phyloP scores from a whole-genome alignment of 1,140 invertebrate genomes.

The Bombus sibiricus region DNA sequence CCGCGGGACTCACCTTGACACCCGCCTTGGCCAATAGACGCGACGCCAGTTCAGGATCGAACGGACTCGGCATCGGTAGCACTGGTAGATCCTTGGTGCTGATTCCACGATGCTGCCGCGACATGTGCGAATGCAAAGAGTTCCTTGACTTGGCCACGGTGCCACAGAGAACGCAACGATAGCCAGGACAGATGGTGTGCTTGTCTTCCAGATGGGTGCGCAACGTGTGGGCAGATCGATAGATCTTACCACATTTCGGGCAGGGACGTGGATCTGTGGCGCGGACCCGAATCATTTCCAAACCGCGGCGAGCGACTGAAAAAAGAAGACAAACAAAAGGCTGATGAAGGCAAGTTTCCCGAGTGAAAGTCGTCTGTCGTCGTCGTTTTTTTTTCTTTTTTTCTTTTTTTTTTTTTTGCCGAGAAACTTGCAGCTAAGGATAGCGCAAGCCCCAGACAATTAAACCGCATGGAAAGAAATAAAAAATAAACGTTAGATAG shows the following conservation, averaged over 20 bases:
- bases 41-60: conserved; percentile 92
- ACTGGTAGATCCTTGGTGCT: conserved; percentile 96
- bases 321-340: conserved; percentile 65
- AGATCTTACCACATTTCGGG: conserved; percentile 96
- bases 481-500: neutral
- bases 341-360: conserved; percentile 20
- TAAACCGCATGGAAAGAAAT: neutral
- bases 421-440: neutral
- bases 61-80: conserved; percentile 94
- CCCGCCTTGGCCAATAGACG: conserved; percentile 92
- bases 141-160: conserved; percentile 96
- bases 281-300: conserved; percentile 92
- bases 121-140: conserved; percentile 96
- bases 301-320: conserved; percentile 88
- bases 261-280: conserved; percentile 95
- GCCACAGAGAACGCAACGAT: conserved; percentile 94
- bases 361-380: neutral
- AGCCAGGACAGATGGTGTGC: conserved; percentile 95
- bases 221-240: conserved; percentile 94
- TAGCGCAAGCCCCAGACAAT: too few species aligned
- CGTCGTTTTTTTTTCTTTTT: neutral
- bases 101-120: conserved; percentile 94
- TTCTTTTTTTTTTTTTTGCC: neutral
- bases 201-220: conserved; percentile 96
- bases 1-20: conserved; percentile 92